Base-by-base conservation (phyloP, 2,797 vertebrate genomes). In the Enteromius radiatus region DNA sequence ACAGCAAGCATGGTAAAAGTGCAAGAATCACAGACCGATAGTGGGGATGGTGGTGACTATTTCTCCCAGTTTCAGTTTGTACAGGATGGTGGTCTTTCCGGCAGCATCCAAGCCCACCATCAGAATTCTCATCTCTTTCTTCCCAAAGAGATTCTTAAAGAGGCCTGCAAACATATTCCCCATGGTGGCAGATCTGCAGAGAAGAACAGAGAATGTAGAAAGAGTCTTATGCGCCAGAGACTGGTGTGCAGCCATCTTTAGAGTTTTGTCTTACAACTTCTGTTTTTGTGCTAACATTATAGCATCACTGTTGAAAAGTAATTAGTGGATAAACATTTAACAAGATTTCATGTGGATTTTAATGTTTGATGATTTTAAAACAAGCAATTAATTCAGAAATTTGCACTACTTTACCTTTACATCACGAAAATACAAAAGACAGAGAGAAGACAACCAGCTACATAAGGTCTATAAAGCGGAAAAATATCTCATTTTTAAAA, bases 41-140 rank as follows among this genome's bases (percentile, higher is more conserved):
- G 94, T 96, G 3, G 96, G 95, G 84, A 96, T 95, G 15, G 96
- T 95, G 75, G 95, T 96, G 81, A 97, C 95, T 12, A 95, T 94
- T 92, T 96, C 95, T 85, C 96, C 95, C 84, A 96, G 91, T 90
- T 96, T 96, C 74, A 96, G 88, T 83, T 96, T 96, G 90, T 96
- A 96, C 28, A 96, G 88, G 88, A 97, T 95, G 84, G 96, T 96
- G 64, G 95, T 96, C 85, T 96, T 97, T 68, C 95, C 96, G 33
- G 95, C 95, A 45, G 95, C 95, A 82, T 97, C 96, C 82, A 97
- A 91, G 63, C 96, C 95, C 10, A 96, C 94, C 95, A 96, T 96
- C 83, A 97, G 93, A 86, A 96, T 96, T 71, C 95, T 92, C 95
- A 97, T 96, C 89, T 97, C 95, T 85, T 96, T 96, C 88, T 95